These are phyloP conservation scores for Holacanthella duospinosa DNA, from an alignment of 2,888 invertebrate genomes.

Conservation along the genomic window DNA sequence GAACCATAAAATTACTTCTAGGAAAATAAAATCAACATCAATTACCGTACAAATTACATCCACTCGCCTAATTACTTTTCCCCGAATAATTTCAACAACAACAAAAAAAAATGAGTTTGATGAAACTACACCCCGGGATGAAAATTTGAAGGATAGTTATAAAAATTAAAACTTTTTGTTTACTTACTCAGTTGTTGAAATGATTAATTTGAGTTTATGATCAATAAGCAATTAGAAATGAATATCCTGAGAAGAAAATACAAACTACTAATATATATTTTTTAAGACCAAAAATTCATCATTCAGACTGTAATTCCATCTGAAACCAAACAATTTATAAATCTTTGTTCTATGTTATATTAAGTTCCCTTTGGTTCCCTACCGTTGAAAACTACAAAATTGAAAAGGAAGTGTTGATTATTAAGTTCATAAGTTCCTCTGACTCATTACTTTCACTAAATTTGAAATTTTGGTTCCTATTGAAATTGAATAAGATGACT, in stretches of 20 bases:
- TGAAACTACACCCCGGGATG: too few relatives aligned
- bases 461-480: too few relatives aligned
- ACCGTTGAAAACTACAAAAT: neutral
- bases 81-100: too few relatives aligned
- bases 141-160: too few relatives aligned
- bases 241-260: too few relatives aligned
- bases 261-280: too few relatives aligned
- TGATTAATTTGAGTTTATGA: neutral
- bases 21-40: neutral
- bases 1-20: neutral
- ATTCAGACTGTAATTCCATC: neutral
- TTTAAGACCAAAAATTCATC: neutral
- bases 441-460: too few relatives aligned
- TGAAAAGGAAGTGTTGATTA: neutral
- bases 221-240: too few relatives aligned
- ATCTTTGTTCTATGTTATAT: neutral
- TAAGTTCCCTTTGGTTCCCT: neutral
- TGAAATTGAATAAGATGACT: conserved; percentile 6
- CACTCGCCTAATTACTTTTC: too few relatives aligned
- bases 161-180: too few relatives aligned
- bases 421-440: neutral
- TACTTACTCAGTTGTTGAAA: neutral
- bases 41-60: neutral
- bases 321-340: neutral
- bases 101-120: too few relatives aligned